Base-by-base conservation (phyloP, 2,113 vertebrate genomes). In the Meriones unguiculatus region DNA sequence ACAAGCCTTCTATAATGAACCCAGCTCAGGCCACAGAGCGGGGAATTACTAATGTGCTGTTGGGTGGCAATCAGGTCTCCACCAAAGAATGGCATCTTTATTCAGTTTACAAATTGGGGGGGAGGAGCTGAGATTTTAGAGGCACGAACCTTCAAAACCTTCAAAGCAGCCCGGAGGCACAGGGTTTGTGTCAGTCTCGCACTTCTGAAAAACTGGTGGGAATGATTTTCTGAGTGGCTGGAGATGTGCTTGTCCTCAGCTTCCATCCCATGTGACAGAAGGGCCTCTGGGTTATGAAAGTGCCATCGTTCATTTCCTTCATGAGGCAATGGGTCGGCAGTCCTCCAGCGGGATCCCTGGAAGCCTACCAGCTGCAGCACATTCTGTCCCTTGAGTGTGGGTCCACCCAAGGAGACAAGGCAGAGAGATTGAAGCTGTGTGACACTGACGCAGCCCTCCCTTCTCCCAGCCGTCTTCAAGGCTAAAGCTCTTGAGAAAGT, bases 61-160 rank as follows among this genome's bases (percentile, higher is more conserved):
- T 35, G 8, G 41, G 41, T 1, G 1, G 93, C 5, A 7, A 73
- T 67, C 59, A n/a, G 70, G 69, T 50, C 57, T 85, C 32, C 6
- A 72, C 62, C 20, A 20, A 30, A 89, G 80, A 76, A 46, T 70
- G 81, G 30, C 32, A 8, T 52, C 87, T 87, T 70, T 81, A 76
- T 73, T 54, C 57, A 67, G 52, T 18, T 41, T 15, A 25, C 59
- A 72, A 18, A 69, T 46, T 50, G 32, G 1, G 17, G 30, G 20
- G 20, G 46, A 30, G 59, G 62, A 67, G 9, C 82, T 15, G 50
- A 3, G 24, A 41, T 50, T 72, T 72, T 18, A 5, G 18, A 84
- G 72, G 65, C 2, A 0, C 35, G 32, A 94, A 32, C 57, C 57
- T 57, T 57, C 54, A 57, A 11, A 57, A 46, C 32, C 3, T 0